Evolutionary conservation across 1,140 invertebrate genomes (phyloP).

Genomic region (Meloidogyne chitwoodi): DNA sequence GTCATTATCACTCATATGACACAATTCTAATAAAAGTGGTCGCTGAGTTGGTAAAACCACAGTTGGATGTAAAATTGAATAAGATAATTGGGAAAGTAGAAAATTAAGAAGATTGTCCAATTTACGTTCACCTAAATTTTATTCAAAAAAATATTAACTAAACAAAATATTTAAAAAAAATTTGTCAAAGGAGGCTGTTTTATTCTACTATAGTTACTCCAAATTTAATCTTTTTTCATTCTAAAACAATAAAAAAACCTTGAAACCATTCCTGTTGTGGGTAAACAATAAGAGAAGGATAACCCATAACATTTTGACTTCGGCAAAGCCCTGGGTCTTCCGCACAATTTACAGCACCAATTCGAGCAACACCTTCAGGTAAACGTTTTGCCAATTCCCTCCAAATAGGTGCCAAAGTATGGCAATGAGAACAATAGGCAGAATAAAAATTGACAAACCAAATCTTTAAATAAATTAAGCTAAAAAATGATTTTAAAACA

Average conservation of each 20-base stretch:
- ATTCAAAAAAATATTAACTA: too few relatives aligned
- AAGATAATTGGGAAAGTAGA: not conserved
- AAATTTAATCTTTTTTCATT: too few relatives aligned
- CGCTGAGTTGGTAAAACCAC: not conserved
- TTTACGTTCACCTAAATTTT: not conserved
- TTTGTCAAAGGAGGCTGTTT: too few relatives aligned
- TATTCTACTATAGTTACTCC: too few relatives aligned
- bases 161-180: too few relatives aligned
- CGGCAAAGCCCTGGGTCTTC: slow-evolving; percentile 72
- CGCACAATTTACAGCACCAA: slow-evolving; percentile 78
- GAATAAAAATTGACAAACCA: slow-evolving; percentile 84
- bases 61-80: not conserved
- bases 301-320: slow-evolving; percentile 68
- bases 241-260: not conserved
- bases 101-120: not conserved
- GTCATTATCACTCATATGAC: not conserved
- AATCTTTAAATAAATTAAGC: slow-evolving; percentile 44
- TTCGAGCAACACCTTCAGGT: slow-evolving; percentile 68
- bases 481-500: not conserved
- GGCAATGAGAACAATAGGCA: slow-evolving; percentile 78
- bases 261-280: slow-evolving; percentile 54
- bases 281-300: slow-evolving; percentile 70
- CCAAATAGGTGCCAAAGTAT: slow-evolving; percentile 73
- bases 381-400: slow-evolving; percentile 72
- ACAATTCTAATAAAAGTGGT: not conserved